Conservation (phyloP, 2,888 invertebrate genomes). For the Rutpela maculata region DNA sequence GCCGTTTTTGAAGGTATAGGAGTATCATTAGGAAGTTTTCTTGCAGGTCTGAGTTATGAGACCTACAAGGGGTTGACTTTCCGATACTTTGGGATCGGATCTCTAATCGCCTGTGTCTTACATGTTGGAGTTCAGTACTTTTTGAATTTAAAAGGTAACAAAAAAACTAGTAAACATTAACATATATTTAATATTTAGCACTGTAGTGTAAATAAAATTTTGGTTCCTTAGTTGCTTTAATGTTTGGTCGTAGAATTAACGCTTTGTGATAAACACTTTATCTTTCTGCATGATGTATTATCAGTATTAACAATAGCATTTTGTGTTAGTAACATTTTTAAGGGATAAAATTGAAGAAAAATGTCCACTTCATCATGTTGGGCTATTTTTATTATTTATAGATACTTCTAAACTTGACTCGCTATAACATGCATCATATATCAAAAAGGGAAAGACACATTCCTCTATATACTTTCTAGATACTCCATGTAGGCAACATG, state of each 20-base stretch:
- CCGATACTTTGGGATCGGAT: conserved; percentile 82
- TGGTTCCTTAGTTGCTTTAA: not conserved
- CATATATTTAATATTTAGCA: not conserved
- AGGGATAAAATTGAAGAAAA: too few species aligned
- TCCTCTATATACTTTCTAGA: too few species aligned
- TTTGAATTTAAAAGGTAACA: conserved; percentile 59
- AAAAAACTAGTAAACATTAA: conserved; percentile 12
- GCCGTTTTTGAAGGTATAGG: conserved; percentile 92
- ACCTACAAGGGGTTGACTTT: conserved; percentile 82
- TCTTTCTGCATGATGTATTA: not conserved
- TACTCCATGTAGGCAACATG: too few species aligned
- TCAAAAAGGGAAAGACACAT: too few species aligned
- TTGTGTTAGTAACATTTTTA: not conserved
- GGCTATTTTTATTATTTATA: too few species aligned
- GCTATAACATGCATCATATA: too few species aligned
- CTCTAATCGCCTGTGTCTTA: conserved; percentile 78
- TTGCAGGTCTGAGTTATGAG: conserved; percentile 83
- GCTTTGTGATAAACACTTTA: not conserved
- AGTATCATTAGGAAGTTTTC: conserved; percentile 85
- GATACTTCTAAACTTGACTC: too few species aligned
- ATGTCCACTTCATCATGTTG: too few species aligned
- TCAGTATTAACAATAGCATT: not conserved
- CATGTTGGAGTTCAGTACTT: conserved; percentile 77
- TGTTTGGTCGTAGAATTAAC: not conserved
- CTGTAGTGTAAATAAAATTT: conserved; percentile 16